phyloP scores from a whole-genome alignment of 2,113 vertebrate genomes.

The Brienomyrus longianalis region DNA sequence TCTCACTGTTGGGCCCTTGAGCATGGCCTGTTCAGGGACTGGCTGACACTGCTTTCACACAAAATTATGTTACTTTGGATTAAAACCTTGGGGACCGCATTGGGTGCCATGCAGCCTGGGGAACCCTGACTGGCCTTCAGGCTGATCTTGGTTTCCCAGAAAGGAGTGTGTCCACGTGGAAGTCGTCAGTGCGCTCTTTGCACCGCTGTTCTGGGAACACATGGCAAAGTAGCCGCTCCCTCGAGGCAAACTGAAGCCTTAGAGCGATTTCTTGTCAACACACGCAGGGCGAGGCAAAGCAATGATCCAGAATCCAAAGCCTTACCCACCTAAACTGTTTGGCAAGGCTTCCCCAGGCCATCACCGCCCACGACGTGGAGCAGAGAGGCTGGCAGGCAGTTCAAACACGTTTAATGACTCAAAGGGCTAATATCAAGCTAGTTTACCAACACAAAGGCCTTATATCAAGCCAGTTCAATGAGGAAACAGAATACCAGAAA shows the following conservation, averaged over 20 bases:
- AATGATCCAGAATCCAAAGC: not conserved
- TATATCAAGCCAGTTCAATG: not conserved
- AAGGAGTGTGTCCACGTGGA: not conserved
- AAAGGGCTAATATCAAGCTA: not conserved
- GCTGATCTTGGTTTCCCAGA: not conserved
- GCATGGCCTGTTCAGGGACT: not conserved
- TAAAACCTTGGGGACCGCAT: not conserved
- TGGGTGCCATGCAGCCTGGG: not conserved
- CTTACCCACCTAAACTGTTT: not conserved
- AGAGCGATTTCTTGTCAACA: not conserved
- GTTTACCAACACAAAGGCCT: not conserved
- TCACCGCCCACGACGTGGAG: not conserved
- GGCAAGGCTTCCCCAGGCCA: not conserved
- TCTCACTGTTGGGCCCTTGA: not conserved
- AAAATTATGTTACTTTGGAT: not conserved
- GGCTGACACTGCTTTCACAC: not conserved
- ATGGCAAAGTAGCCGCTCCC: not conserved
- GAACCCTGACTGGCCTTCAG: not conserved
- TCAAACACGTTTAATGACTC: not conserved
- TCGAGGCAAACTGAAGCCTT: not conserved
- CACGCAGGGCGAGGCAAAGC: not conserved
- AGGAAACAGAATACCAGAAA: not conserved
- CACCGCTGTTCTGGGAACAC: not conserved
- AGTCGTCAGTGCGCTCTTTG: not conserved
- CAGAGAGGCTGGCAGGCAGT: not conserved